Evolutionary conservation across 2,888 invertebrate genomes (phyloP).

Genomic region (Philaethria dido): DNA sequence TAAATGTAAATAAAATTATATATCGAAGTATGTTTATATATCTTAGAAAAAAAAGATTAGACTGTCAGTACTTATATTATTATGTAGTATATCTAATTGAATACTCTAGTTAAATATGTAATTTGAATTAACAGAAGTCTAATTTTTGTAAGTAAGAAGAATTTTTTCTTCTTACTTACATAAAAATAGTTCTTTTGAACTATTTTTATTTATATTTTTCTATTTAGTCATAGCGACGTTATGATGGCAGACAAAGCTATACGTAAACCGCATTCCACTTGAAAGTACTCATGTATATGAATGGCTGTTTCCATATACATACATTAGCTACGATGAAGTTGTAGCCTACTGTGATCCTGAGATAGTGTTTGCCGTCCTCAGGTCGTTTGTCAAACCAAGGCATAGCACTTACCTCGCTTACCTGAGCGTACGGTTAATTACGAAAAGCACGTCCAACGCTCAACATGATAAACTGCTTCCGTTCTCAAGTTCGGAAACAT

Average conservation of each 20-base stretch:
- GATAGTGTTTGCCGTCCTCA: slow-evolving; percentile 69
- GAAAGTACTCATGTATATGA: neutral
- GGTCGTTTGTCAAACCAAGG: slow-evolving; percentile 71
- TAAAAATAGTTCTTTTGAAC: neutral
- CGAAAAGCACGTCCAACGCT: slow-evolving; percentile 70
- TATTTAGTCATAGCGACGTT: no score
- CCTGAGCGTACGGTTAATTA: slow-evolving; percentile 73
- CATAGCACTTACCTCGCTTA: slow-evolving; percentile 69
- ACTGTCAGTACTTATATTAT: no score
- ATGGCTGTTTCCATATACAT: slow-evolving; percentile 4
- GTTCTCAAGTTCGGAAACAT: slow-evolving; percentile 48
- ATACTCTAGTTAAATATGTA: no score
- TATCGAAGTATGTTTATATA: no score
- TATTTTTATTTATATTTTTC: no score
- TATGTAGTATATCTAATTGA: no score
- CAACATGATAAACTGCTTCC: slow-evolving; percentile 76
- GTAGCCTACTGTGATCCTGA: slow-evolving; percentile 56
- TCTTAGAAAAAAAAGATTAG: no score
- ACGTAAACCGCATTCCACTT: neutral
- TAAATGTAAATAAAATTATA: no score
- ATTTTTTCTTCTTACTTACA: no score
- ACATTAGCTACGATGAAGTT: slow-evolving; percentile 34
- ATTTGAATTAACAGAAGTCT: no score
- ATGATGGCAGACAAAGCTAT: no score
- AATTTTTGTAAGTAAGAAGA: no score